phyloP scores from a whole-genome alignment of 1,140 invertebrate genomes.

The Antheraea pernyi region DNA sequence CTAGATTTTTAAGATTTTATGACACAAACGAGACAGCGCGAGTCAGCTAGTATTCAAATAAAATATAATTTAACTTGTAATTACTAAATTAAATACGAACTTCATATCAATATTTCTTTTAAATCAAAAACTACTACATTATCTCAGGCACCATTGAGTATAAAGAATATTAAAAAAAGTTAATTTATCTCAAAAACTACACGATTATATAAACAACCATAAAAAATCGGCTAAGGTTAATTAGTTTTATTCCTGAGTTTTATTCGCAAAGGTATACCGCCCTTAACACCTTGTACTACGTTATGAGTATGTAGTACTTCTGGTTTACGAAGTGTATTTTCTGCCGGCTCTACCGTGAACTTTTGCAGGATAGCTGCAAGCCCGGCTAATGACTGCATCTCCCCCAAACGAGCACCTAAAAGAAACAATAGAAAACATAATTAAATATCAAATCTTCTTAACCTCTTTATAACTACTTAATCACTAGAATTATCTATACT shows the following conservation, averaged over 20 bases:
- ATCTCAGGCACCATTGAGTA: too few species aligned
- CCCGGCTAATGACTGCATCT: constrained; percentile 27
- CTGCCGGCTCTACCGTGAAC: constrained; percentile 22
- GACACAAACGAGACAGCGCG: too few species aligned
- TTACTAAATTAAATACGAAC: too few species aligned
- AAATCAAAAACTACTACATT: too few species aligned
- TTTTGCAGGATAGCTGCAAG: constrained; percentile 23
- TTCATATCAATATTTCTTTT: too few species aligned
- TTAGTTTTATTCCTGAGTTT: constrained; percentile 7
- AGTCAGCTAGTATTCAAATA: too few species aligned
- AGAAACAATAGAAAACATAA: constrained; percentile 3
- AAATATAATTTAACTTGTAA: too few species aligned
- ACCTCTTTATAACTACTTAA: not conserved
- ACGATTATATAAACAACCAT: too few species aligned
- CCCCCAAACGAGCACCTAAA: constrained; percentile 21
- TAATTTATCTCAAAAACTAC: too few species aligned
- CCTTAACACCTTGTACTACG: constrained; percentile 18
- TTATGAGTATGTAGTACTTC: constrained; percentile 3
- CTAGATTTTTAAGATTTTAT: too few species aligned
- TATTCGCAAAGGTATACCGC: constrained; percentile 18
- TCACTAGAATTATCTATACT: not conserved
- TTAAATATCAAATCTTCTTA: not conserved
- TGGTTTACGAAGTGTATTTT: not conserved
- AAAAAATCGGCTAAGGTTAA: not conserved
- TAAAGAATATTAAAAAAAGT: too few species aligned